Evolutionary conservation across 1,140 invertebrate genomes (phyloP), one percentile per base, ranked within the genome.

Genomic region (Zeugodacus cucurbitae): DNA sequence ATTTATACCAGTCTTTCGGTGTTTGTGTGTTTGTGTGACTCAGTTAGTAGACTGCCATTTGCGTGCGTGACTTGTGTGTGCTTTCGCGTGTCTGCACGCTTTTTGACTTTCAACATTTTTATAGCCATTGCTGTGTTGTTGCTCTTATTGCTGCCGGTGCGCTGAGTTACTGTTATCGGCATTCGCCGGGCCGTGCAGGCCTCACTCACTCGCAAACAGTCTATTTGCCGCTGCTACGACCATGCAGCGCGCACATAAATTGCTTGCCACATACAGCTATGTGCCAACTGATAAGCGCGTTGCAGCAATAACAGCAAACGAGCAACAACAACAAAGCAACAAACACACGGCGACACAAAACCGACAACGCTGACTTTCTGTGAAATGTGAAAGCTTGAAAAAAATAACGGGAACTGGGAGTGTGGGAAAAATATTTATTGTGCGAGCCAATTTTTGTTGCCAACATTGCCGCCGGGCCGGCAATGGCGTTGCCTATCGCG

Each of bases 91-190:
- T 34, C 29, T 67, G 74, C 1, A 44, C 74, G n/a, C 74, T 78
- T 78, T 78, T 78, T 82, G 74, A 82, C 74, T 82, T 82, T 82
- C n/a, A 82, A 48, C 41, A 82, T 48, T 44, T 82, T 44, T 82
- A 82, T 82, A 10, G 11, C 41, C 37, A 82, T 54, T 82, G n/a
- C 11, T 26, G 32, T 44, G n/a, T 44, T 82, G 74, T 82, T 82
- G 41, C 34, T 74, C 17, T 78, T 48, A 5, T 78, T 78, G 37
- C 6, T 78, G 26, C 48, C 7, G 44, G 41, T n/a, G 44, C 74
- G n/a, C 32, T 44, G 26, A 82, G 74, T 82, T 82, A 82, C 34
- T 54, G 74, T n/a, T 34, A 17, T 70, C 59, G 14, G 8, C 74
- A 41, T 41, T 41, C 67, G 6, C 3, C 34, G n/a, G n/a, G 20